Evolutionary conservation across 1,140 invertebrate genomes (phyloP).

Genomic region (Bombus balteatus): DNA sequence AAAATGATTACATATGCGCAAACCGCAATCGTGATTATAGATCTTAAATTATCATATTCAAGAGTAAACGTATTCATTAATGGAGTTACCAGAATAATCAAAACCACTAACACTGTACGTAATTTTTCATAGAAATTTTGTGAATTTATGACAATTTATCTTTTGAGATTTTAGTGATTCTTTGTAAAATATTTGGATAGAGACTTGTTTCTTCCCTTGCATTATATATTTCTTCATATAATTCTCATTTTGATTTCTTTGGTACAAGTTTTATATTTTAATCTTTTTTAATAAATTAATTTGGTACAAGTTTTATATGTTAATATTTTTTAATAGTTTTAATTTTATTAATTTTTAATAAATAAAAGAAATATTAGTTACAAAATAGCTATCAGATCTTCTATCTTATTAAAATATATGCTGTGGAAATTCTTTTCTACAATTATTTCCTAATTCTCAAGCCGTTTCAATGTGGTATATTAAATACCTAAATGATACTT

Average conservation of each 20-base stretch:
- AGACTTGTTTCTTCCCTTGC: no score
- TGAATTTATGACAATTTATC: background rate
- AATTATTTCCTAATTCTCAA: background rate
- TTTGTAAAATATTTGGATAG: background rate
- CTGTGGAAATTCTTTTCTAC: background rate
- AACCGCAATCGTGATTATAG: background rate
- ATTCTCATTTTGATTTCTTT: no score
- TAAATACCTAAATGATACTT: background rate
- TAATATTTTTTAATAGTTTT: background rate
- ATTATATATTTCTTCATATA: no score
- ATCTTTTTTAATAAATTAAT: background rate
- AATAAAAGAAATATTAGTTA: background rate
- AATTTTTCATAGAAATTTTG: background rate
- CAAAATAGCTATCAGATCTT: background rate
- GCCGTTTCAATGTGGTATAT: no score
- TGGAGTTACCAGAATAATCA: background rate
- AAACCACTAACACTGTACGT: background rate
- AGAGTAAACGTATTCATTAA: background rate
- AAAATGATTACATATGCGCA: background rate
- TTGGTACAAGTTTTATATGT: background rate
- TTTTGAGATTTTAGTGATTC: background rate
- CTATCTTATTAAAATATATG: no score
- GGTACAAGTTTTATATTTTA: background rate
- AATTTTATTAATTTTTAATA: no score
- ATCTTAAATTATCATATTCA: background rate